Evolutionary conservation across 2,888 invertebrate genomes (phyloP).

Genomic region (Nymphalis urticae): DNA sequence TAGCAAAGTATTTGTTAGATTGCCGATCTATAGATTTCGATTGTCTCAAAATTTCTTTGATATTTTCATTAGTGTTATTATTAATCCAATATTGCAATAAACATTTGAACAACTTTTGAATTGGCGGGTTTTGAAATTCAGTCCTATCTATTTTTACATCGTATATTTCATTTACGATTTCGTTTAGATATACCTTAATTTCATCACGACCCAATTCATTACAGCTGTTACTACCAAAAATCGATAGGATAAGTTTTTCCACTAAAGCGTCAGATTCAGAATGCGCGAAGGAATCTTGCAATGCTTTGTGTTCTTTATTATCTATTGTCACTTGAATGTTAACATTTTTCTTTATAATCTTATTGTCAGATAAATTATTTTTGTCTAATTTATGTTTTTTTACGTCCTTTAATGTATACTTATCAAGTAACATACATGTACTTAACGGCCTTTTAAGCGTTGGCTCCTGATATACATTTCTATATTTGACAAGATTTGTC

Average conservation of each 20-base stretch:
- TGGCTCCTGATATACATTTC: conserved; percentile 59
- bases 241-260: conserved; percentile 56
- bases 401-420: conserved; percentile 44
- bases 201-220: conserved; percentile 29
- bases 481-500: conserved; percentile 68
- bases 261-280: conserved; percentile 59
- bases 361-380: conserved; percentile 28
- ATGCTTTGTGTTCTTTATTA: conserved; percentile 43
- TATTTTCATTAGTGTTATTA: conserved; percentile 48
- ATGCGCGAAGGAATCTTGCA: conserved; percentile 49
- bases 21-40: conserved; percentile 53
- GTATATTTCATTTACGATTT: conserved; percentile 61
- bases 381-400: conserved; percentile 23
- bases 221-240: conserved; percentile 49
- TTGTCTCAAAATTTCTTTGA: conserved; percentile 48
- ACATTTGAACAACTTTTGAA: conserved; percentile 60
- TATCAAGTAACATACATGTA: conserved; percentile 58
- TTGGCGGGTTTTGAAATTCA: conserved; percentile 50
- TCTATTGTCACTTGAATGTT: conserved; percentile 47
- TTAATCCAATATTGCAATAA: conserved; percentile 68
- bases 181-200: conserved; percentile 52
- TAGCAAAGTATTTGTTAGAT: conserved; percentile 56
- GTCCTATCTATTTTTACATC: conserved; percentile 47
- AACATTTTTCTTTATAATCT: conserved; percentile 41
- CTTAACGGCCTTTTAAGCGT: conserved; percentile 54